Evolutionary conservation across 2,113 vertebrate genomes (phyloP).

Genomic region (Notarius quadriscutis): DNA sequence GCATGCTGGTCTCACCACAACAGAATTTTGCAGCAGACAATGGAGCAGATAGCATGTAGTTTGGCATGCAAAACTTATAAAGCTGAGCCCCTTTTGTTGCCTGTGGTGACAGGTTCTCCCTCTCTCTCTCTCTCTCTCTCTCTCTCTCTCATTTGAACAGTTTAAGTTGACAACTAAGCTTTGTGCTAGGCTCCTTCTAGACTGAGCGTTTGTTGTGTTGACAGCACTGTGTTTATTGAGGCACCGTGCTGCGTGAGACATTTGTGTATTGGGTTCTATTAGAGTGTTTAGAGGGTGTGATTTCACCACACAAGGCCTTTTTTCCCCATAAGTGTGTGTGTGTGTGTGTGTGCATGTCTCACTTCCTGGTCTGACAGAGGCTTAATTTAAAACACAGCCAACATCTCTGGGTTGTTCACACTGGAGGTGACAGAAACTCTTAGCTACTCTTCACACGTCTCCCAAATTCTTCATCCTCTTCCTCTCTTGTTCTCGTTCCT

Average conservation of each 20-base stretch:
- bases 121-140: conserved; percentile 32
- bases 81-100: conserved; percentile 49
- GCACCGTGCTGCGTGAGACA: conserved; percentile 62
- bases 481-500: conserved; percentile 33
- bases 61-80: conserved; percentile 56
- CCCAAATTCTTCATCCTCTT: conserved; percentile 30
- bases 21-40: conserved; percentile 52
- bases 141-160: conserved; percentile 50
- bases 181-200: conserved; percentile 44
- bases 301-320: conserved; percentile 36
- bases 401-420: conserved; percentile 63
- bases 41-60: conserved; percentile 53
- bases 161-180: conserved; percentile 49
- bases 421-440: conserved; percentile 69
- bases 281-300: conserved; percentile 45
- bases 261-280: conserved; percentile 53
- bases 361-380: conserved; percentile 31
- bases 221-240: conserved; percentile 65
- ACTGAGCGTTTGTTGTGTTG: conserved; percentile 57
- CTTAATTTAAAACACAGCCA: conserved; percentile 44
- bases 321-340: background rate
- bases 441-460: conserved; percentile 66
- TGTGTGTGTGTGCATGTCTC: conserved; percentile 44
- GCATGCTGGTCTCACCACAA: conserved; percentile 59
- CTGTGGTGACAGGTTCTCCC: conserved; percentile 52